These are phyloP conservation scores for Agapostemon virescens DNA, from an alignment of 2,888 invertebrate genomes.

Conservation along the genomic window DNA sequence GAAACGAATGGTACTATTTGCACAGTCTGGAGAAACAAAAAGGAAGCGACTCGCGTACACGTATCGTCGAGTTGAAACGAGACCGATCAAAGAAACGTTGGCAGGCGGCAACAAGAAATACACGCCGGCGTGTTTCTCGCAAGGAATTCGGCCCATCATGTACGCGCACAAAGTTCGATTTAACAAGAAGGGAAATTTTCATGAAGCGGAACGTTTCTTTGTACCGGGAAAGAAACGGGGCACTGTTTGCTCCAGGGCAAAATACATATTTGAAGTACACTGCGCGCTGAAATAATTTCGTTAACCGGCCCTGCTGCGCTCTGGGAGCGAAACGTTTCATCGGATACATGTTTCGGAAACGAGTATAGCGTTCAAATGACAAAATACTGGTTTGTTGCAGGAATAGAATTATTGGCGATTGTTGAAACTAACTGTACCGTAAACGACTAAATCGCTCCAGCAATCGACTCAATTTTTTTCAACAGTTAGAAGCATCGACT, in stretches of 20 bases:
- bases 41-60: neutral
- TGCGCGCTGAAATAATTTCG: neutral
- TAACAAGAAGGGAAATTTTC: slow-evolving; percentile 18
- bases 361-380: too few species aligned
- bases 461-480: too few species aligned
- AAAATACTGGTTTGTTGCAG: too few species aligned
- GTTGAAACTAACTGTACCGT: too few species aligned
- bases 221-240: neutral
- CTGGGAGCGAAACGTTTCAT: neutral
- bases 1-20: slow-evolving; percentile 17
- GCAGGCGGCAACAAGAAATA: neutral
- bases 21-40: neutral
- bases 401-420: too few species aligned
- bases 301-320: neutral
- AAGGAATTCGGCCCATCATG: slow-evolving; percentile 1
- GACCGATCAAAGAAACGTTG: slow-evolving; percentile 21
- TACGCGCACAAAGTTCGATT: slow-evolving; percentile 6
- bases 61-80: neutral
- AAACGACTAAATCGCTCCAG: too few species aligned
- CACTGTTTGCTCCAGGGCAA: neutral
- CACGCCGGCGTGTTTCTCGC: neutral
- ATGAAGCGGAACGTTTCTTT: neutral
- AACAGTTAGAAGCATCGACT: too few species aligned
- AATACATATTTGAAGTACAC: slow-evolving; percentile 12
- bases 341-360: neutral